Evolutionary conservation across 2,888 invertebrate genomes (phyloP), one percentile per base, ranked within the genome.

Genomic region (Andricus curvator): DNA sequence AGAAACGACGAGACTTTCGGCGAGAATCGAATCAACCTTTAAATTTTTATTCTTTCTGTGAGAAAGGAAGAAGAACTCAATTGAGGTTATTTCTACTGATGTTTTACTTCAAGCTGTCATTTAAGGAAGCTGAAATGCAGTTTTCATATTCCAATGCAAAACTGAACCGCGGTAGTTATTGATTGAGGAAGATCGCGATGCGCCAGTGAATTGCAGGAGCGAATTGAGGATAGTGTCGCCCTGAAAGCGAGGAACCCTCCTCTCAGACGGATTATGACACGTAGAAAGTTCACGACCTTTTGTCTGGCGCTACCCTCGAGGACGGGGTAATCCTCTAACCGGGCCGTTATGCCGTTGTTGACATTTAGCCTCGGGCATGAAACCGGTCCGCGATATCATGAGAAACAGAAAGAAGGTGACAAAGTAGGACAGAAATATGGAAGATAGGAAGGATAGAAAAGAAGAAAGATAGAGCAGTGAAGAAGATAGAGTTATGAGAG

Each of bases 241-340:
- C 65, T 29, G 29, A 74, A 78, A 70, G 67, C 44, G 70, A 48
- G 44, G 44, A 41, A 48, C 68, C 74, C 74, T 86, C 86, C 88
- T 88, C 88, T 90, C 90, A 86, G 88, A 88, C 88, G 88, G 91
- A 91, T 91, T 91, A 90, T 89, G 88, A 89, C 89, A 88, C 91
- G 88, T 85, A 85, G 85, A 91, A 91, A 91, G 91, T 91, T 90
- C 91, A 88, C 90, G 90, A 91, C 91, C 91, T 91, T 91, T 91
- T 88, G 88, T 88, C 88, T 86, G 88, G 84, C 85, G 87, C 87
- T 88, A 88, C 88, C 89, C 88, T 84, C 85, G 80, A 60, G 80
- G 79, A 76, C 79, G 67, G 82, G 79, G 80, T 80, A 84, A 89
- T 88, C 88, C 88, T 87, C 87, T 87, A 88, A 87, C 86, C 86